phyloP scores from a whole-genome alignment of 2,113 vertebrate genomes.

The Orycteropus afer region DNA sequence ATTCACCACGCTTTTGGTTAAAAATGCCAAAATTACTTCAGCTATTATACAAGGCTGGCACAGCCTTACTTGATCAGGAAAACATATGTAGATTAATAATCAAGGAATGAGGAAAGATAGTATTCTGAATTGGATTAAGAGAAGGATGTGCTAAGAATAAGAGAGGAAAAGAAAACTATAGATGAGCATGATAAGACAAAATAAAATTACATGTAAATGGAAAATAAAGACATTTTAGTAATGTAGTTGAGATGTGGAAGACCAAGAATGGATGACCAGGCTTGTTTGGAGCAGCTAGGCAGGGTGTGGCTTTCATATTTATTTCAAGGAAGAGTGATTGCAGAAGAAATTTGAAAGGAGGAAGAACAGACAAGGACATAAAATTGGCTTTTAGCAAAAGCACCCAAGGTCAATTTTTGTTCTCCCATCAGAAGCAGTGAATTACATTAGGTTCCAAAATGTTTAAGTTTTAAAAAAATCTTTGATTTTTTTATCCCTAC shows the following conservation, averaged over 20 bases:
- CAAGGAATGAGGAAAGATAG: not conserved
- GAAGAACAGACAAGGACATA: not conserved
- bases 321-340: not conserved
- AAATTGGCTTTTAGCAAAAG: not conserved
- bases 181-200: not conserved
- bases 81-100: not conserved
- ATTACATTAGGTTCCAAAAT: not conserved
- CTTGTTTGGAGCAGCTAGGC: not conserved
- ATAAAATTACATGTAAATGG: not conserved
- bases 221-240: not conserved
- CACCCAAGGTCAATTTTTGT: not conserved
- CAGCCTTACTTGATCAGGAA: not conserved
- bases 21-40: not conserved
- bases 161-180: conserved; percentile 1
- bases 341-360: not conserved
- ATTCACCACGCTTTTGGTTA: not conserved
- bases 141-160: not conserved
- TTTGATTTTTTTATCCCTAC: not conserved
- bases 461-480: not conserved
- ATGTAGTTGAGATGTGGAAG: not conserved
- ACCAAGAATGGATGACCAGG: not conserved
- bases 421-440: not conserved
- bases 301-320: not conserved
- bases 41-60: not conserved
- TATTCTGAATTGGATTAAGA: conserved; percentile 6